Conservation (phyloP, 2,797 vertebrate genomes). For the Enteromius viviparus region DNA sequence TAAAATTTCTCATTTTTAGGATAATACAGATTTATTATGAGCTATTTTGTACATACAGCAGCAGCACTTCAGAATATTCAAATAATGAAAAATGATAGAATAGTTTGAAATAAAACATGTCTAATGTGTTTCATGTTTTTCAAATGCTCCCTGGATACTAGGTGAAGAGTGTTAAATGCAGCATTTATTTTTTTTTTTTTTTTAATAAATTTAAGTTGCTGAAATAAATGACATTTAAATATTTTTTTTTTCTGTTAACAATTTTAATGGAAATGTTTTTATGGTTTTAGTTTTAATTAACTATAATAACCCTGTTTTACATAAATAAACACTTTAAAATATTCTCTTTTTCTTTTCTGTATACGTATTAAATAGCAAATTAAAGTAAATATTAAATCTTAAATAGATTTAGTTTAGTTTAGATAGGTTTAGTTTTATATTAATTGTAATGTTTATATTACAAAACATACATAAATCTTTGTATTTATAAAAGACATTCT, state of each 20-base stretch:
- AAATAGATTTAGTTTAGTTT: neutral
- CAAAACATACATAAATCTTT: neutral
- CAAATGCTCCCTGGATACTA: neutral
- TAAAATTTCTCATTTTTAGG: neutral
- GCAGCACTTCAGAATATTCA: neutral
- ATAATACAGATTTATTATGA: constrained; percentile 2
- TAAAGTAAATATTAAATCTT: neutral
- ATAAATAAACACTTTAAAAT: neutral
- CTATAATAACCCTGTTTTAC: neutral
- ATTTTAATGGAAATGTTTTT: too few species aligned
- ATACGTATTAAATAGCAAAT: neutral
- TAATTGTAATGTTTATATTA: neutral
- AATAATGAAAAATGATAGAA: neutral
- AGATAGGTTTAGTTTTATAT: neutral
- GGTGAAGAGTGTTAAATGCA: neutral
- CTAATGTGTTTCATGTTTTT: neutral
- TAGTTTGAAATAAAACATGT: neutral
- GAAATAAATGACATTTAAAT: neutral
- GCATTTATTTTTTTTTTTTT: neutral
- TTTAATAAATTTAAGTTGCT: neutral
- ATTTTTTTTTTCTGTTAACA: too few species aligned
- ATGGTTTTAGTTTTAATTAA: too few species aligned
- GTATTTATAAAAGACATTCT: too few species aligned
- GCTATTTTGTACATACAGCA: neutral
- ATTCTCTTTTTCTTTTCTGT: neutral